Conservation (phyloP, 2,113 vertebrate species). For the Eptesicus fuscus region DNA sequence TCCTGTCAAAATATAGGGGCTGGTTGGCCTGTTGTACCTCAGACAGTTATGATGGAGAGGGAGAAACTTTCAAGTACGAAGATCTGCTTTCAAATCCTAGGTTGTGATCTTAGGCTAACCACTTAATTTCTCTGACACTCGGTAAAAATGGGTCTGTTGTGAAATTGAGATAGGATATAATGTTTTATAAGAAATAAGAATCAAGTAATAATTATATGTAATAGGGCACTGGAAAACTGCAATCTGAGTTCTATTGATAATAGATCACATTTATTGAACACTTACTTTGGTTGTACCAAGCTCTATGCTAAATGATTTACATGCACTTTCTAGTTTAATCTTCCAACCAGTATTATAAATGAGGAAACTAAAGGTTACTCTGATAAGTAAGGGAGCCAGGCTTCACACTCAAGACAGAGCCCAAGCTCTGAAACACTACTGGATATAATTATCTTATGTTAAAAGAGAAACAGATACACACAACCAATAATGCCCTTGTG, state of each 20-base stretch:
- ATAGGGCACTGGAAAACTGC: not conserved
- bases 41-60: not conserved
- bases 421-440: not conserved
- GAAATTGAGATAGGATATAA: not conserved
- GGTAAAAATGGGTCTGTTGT: not conserved
- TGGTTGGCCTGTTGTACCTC: not conserved
- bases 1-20: not conserved
- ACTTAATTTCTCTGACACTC: not conserved
- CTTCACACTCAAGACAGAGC: not conserved
- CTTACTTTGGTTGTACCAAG: not conserved
- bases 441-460: not conserved
- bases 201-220: not conserved
- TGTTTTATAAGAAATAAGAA: not conserved
- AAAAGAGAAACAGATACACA: not conserved
- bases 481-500: not conserved
- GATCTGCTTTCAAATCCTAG: not conserved
- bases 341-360: not conserved
- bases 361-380: not conserved
- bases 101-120: not conserved
- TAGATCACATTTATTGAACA: not conserved
- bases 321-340: not conserved
- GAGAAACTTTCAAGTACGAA: not conserved
- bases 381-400: not conserved
- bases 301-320: not conserved
- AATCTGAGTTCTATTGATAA: not conserved